Evolutionary conservation across 2,797 vertebrate genomes (phyloP).

Genomic region (Semaprochilodus insignis): DNA sequence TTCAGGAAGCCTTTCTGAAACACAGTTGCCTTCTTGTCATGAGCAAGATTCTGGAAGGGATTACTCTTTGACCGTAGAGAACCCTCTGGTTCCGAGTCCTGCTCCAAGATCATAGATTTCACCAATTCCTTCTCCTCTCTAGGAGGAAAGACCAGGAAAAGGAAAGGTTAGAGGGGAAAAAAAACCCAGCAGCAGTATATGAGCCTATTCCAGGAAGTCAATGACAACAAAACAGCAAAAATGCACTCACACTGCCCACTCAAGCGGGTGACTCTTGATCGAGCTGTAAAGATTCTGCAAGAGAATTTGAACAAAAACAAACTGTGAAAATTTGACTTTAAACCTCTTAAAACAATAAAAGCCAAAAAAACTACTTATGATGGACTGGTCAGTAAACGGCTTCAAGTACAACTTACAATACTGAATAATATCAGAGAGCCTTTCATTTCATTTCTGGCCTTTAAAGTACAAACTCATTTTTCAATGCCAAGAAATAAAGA

Average conservation of each 20-base stretch:
- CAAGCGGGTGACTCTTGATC: slow-evolving; percentile 86
- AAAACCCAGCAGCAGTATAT: not conserved
- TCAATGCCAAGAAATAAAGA: too few relatives aligned
- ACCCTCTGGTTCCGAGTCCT: slow-evolving; percentile 56
- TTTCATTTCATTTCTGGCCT: too few relatives aligned
- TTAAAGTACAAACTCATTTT: too few relatives aligned
- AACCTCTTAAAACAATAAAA: not conserved
- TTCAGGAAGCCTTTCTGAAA: slow-evolving; percentile 87
- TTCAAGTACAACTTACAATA: too few relatives aligned
- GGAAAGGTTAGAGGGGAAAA: not conserved
- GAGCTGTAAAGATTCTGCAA: slow-evolving; percentile 85
- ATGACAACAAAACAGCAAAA: not conserved
- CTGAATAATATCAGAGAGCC: too few relatives aligned
- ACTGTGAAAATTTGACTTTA: not conserved
- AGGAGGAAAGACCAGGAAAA: slow-evolving; percentile 1
- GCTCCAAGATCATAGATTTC: slow-evolving; percentile 63
- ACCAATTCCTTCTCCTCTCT: slow-evolving; percentile 83
- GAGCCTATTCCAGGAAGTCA: not conserved
- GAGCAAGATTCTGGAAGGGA: slow-evolving; percentile 83
- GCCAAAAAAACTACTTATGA: too few relatives aligned
- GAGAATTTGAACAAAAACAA: slow-evolving; percentile 11
- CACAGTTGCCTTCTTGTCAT: slow-evolving; percentile 77
- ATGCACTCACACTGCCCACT: slow-evolving; percentile 89
- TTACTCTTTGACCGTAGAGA: slow-evolving; percentile 79
- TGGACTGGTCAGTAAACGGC: too few relatives aligned